Evolutionary conservation across 2,888 invertebrate species (phyloP).

Genomic region (Argyresthia goedartella): DNA sequence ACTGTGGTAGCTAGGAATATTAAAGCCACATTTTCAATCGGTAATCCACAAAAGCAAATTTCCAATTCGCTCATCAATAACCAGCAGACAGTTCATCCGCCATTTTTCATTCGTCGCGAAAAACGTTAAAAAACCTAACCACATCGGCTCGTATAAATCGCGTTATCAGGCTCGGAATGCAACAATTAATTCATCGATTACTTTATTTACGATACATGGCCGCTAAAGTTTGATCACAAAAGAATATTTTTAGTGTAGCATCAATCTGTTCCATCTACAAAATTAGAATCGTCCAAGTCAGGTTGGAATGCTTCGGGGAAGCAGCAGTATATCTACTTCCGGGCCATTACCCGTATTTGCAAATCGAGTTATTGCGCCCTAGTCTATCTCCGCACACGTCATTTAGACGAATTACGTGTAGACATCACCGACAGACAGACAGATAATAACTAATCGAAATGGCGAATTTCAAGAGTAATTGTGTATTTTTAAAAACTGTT

Average conservation of each 20-base stretch:
- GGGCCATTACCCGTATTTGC: conserved; percentile 47
- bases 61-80: conserved; percentile 56
- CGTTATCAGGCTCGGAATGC: conserved; percentile 29
- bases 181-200: conserved; percentile 26
- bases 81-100: conserved; percentile 56
- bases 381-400: conserved; percentile 57
- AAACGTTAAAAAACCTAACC: conserved; percentile 34
- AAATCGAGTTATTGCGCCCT: conserved; percentile 66
- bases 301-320: conserved; percentile 12
- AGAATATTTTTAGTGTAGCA: no score
- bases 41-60: conserved; percentile 56
- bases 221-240: neutral
- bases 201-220: neutral
- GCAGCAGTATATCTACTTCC: conserved; percentile 61
- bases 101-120: conserved; percentile 51
- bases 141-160: conserved; percentile 34
- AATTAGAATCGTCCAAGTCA: neutral
- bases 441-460: neutral
- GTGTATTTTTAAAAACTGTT: no score
- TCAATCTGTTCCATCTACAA: no score
- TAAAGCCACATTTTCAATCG: conserved; percentile 1
- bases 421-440: neutral
- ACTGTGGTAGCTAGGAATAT: neutral
- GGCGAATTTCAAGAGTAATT: no score
- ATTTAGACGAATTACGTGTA: conserved; percentile 50